Percentiles rank a stretch among this genome's conserved stretches.
Evolutionary conservation across 2,797 vertebrate species (phyloP).

Genomic region (Danio kyathit): DNA sequence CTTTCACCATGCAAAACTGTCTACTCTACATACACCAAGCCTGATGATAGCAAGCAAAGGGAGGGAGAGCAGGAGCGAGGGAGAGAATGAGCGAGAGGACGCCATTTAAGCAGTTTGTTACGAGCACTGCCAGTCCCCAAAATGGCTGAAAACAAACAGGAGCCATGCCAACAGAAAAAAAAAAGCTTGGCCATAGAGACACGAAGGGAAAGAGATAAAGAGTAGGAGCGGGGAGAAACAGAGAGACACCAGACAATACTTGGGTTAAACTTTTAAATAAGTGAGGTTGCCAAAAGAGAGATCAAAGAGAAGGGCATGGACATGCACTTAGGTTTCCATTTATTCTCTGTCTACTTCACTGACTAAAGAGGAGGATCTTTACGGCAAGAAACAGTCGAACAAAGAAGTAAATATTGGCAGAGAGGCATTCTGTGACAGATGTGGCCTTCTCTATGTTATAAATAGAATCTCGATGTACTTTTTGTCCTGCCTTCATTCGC

Average conservation of each 20-base stretch:
- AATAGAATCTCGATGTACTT: neutral
- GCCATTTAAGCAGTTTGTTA: slow-evolving; percentile 90
- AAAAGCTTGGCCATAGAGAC: slow-evolving; percentile 65
- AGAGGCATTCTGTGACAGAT: slow-evolving; percentile 25
- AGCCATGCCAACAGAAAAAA: slow-evolving; percentile 81
- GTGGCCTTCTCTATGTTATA: slow-evolving; percentile 40
- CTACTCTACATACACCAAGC: slow-evolving; percentile 85
- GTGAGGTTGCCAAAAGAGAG: slow-evolving; percentile 70
- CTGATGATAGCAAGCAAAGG: slow-evolving; percentile 79
- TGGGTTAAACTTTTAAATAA: slow-evolving; percentile 69
- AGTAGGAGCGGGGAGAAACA: slow-evolving; percentile 58
- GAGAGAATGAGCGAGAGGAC: slow-evolving; percentile 82
- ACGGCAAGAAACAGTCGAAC: slow-evolving; percentile 42
- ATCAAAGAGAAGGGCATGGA: slow-evolving; percentile 65
- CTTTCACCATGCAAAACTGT: slow-evolving; percentile 62
- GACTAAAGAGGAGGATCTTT: slow-evolving; percentile 65
- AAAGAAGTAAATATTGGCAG: slow-evolving; percentile 61
- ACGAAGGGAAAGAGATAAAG: slow-evolving; percentile 63
- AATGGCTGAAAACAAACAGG: slow-evolving; percentile 92
- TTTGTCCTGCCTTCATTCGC: neutral
- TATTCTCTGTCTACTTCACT: slow-evolving; percentile 57
- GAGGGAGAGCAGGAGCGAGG: slow-evolving; percentile 60
- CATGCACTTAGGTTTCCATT: slow-evolving; percentile 54
- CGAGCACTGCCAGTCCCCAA: slow-evolving; percentile 88
- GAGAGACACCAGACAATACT: slow-evolving; percentile 67